These are phyloP conservation scores for Cephus nigrinus DNA, from an alignment of 2,888 invertebrate genomes.

Conservation along the genomic window DNA sequence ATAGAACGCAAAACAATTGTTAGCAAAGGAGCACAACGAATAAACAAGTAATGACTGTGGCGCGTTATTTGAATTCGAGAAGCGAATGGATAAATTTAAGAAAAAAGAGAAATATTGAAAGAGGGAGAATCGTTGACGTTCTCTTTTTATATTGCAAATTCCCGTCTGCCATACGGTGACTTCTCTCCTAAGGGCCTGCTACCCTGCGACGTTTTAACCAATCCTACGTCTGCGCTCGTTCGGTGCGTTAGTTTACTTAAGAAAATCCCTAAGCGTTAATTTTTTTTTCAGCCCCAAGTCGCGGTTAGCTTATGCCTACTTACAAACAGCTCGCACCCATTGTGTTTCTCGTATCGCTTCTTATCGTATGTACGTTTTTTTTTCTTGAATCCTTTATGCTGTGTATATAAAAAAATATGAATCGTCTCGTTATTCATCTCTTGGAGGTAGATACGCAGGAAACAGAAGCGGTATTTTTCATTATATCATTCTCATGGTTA, in stretches of 20 bases:
- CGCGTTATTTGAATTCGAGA: not conserved
- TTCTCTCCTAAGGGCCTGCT: not conserved
- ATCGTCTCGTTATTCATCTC: conserved; percentile 51
- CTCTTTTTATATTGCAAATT: not conserved
- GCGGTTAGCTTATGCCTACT: conserved; percentile 10
- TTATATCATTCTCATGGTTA: conserved; percentile 23
- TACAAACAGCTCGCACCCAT: not conserved
- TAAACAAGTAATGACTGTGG: not conserved
- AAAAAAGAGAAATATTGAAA: not conserved
- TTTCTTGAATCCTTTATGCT: not conserved
- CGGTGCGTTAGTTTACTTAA: not conserved
- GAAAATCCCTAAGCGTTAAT: conserved; percentile 17
- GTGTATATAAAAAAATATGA: conserved; percentile 58
- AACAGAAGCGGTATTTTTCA: conserved; percentile 53
- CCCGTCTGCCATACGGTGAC: not conserved
- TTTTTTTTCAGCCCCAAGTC: conserved; percentile 17
- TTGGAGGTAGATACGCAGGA: conserved; percentile 61
- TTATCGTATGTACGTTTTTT: conserved; percentile 2
- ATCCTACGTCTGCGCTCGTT: not conserved
- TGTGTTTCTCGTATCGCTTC: conserved; percentile 24
- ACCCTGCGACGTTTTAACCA: not conserved
- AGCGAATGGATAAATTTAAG: not conserved
- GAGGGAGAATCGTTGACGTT: not conserved
- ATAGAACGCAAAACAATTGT: not conserved
- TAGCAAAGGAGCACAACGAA: not conserved